Evolutionary conservation across 1,140 invertebrate species (phyloP), one percentile per base, ranked within the genome.

Genomic region (Drosophila nikananu): DNA sequence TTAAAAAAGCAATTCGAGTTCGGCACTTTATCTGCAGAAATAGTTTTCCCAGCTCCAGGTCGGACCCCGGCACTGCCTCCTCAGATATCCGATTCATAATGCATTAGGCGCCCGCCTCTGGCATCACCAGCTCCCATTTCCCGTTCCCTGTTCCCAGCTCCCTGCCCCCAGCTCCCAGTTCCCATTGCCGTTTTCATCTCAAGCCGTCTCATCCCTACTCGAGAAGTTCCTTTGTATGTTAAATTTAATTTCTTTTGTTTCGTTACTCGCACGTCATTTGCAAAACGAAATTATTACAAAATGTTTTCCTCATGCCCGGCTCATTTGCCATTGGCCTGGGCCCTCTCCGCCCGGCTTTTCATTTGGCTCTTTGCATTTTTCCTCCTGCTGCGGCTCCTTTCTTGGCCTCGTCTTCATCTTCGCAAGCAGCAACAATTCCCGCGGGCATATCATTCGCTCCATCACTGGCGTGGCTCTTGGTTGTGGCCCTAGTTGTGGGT

Each of bases 261-360:
- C 83, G 87, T 91, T 91, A 87, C 83, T 91, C 78, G 87, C 83
- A 91, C 87, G 87, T 91, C 87, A 91, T 87, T 91, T 91, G 87
- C 87, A 91, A 91, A 91, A 91, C 91, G 81, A 91, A 91, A 91
- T 91, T 91, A 91, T 91, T 87, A 91, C 83, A 91, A 81, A 91
- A 91, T 91, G 73, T 81, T 83, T 72, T 81, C 57, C 73, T 70
- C 44, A 41, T 66, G 49, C 57, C 52, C 49, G 64, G 54, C 77
- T 89, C 81, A 81, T 82, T 83, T 77, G 68, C 70, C 60, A 64
- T 63, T 64, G 65, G 71, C 64, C 55, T 75, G 64, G 67, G 30
- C 39, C 49, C 49, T 37, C 30, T 71, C 39, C 63, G 49, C 63
- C 74, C 46, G 51, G 35, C 46, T 61, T 70, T 80, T 37, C 72